phyloP scores from a whole-genome alignment of 2,113 vertebrate species.

The Scalopus aquaticus region DNA sequence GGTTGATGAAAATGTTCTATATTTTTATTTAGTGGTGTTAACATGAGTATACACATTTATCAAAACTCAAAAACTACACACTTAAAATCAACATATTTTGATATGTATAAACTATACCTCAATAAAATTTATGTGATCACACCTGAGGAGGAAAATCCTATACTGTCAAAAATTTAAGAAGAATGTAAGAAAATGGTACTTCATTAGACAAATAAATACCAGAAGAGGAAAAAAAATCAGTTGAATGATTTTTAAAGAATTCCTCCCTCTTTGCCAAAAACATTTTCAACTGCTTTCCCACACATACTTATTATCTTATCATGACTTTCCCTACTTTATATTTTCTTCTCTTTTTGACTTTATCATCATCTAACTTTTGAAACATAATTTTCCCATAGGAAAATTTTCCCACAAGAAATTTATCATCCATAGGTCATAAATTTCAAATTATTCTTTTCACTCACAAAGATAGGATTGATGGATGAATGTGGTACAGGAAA shows the following conservation, averaged over 20 bases:
- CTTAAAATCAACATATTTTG: no score
- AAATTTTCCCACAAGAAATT: no score
- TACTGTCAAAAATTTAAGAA: neutral
- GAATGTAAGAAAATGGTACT: no score
- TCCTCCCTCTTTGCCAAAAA: neutral
- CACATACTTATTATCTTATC: neutral
- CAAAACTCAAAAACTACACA: neutral
- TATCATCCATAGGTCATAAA: neutral
- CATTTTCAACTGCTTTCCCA: neutral
- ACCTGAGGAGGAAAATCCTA: no score
- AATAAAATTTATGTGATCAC: no score
- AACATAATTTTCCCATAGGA: neutral
- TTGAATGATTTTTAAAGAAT: neutral
- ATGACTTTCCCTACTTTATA: neutral
- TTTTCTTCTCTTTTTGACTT: conserved; percentile 3
- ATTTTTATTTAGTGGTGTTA: neutral
- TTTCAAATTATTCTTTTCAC: neutral
- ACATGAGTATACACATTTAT: conserved; percentile 5
- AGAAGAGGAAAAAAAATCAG: no score
- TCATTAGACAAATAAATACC: no score
- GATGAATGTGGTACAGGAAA: neutral
- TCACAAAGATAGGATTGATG: neutral
- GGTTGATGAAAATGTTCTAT: neutral
- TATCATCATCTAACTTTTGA: conserved; percentile 15
- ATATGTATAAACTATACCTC: no score